Base-by-base conservation (phyloP, 1,140 invertebrate species). In the Drosophila rufa region DNA sequence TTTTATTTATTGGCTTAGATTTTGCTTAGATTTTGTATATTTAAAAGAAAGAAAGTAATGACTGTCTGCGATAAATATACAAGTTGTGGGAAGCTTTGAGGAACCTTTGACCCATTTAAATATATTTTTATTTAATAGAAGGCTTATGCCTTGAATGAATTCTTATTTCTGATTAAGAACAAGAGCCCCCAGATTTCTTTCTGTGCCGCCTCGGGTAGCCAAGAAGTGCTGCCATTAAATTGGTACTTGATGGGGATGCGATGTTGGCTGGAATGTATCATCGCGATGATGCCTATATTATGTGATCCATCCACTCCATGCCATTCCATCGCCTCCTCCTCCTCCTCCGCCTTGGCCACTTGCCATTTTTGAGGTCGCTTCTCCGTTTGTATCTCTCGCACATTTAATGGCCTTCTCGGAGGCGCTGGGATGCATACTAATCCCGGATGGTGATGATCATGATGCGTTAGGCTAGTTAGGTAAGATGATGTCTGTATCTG, bases 351-450 rank as follows among this genome's bases (percentile, higher is more conserved):
- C 60, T 69, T 42, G 43, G 67, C 47, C 58, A 36, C 74, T 78
- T 83, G 82, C 82, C 74, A 85, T 85, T 85, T 86, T 82, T 82
- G 69, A 79, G 82, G 75, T 82, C 75, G 78, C n/a, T 15, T 1
- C 25, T 25, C 22, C 15, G 46, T 25, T 27, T 71, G 69, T 62
- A 60, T 86, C 75, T 86, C 79, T 81, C 82, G 78, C 82, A 79
- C 79, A 79, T 80, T 87, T 87, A 87, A 89, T 90, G 84, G 59
- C 67, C 66, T 65, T 68, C 57, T 38, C 60, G 48, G 17, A 59
- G 55, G 65, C 61, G 25, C 36, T 73, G 84, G 53, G 77, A 58
- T 74, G 84, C 73, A 87, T 87, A 87, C 84, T 87, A 87, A 87
- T 87, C 84, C 79, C 73, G 79, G 84, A 33, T 82, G 80, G 65